Percentiles rank a stretch among this genome's conserved stretches.
Conservation (phyloP, 1,140 invertebrate species). For the Triops cancriformis region DNA sequence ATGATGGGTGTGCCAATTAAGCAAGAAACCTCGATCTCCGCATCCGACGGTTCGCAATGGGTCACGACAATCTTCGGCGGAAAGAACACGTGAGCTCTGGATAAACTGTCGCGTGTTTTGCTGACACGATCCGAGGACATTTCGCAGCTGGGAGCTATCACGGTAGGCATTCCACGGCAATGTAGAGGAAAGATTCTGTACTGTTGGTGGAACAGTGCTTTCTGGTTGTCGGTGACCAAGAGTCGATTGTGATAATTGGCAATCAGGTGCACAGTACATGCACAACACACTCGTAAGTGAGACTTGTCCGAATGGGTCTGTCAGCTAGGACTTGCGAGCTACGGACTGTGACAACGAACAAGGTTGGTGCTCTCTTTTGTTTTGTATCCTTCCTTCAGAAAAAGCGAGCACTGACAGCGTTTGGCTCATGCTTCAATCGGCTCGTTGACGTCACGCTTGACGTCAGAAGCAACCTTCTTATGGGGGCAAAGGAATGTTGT, state of each 20-base stretch:
- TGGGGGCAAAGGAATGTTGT: not conserved
- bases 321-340: not conserved
- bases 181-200: not conserved
- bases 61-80: not conserved
- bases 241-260: no score
- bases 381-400: not conserved
- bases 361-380: not conserved
- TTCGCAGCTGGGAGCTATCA: not conserved
- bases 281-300: no score
- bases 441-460: not conserved
- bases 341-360: not conserved
- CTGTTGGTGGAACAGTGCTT: not conserved
- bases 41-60: not conserved
- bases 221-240: no score
- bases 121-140: not conserved
- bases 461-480: not conserved
- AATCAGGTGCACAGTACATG: no score
- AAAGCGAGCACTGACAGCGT: not conserved
- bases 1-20: not conserved
- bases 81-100: slow-evolving; percentile 1
- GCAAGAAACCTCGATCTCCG: not conserved
- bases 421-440: not conserved
- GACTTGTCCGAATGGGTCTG: not conserved
- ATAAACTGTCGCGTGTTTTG: not conserved
- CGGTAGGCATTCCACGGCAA: not conserved